Evolutionary conservation across 2,113 vertebrate genomes (phyloP).

Genomic region (Eonycteris spelaea): DNA sequence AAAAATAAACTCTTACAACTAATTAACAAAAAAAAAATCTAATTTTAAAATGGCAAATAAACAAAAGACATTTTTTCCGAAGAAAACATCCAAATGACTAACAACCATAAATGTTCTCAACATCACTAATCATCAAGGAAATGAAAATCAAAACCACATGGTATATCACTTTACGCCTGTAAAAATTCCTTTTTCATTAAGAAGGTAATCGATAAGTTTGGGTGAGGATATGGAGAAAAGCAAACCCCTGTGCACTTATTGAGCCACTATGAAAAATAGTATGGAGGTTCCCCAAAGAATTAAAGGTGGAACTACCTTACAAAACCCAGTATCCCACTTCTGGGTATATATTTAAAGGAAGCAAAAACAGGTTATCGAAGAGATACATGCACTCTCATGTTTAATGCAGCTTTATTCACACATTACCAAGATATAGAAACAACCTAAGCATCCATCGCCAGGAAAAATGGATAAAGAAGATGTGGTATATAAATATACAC

Average conservation of each 20-base stretch:
- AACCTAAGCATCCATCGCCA: not conserved
- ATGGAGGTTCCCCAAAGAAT: not conserved
- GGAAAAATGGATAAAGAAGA: not conserved
- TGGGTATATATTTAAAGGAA: not conserved
- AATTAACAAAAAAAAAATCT: not conserved
- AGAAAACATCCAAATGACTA: not conserved
- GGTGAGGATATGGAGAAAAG: not conserved
- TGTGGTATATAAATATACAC: not conserved
- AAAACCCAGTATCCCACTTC: not conserved
- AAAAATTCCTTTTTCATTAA: not conserved
- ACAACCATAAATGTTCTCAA: not conserved
- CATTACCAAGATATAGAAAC: not conserved
- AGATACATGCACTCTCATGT: not conserved
- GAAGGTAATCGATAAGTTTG: not conserved
- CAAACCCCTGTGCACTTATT: not conserved
- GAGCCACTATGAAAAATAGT: not conserved
- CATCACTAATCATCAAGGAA: not conserved
- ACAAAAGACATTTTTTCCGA: not conserved
- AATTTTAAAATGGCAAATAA: not conserved
- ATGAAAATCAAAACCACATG: not conserved
- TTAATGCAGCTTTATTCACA: not conserved
- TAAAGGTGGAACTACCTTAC: not conserved
- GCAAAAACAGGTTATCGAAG: not conserved
- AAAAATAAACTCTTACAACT: not conserved
- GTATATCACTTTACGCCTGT: not conserved